Evolutionary conservation across 2,113 vertebrate species (phyloP).

Genomic region (Piprites chloris): DNA sequence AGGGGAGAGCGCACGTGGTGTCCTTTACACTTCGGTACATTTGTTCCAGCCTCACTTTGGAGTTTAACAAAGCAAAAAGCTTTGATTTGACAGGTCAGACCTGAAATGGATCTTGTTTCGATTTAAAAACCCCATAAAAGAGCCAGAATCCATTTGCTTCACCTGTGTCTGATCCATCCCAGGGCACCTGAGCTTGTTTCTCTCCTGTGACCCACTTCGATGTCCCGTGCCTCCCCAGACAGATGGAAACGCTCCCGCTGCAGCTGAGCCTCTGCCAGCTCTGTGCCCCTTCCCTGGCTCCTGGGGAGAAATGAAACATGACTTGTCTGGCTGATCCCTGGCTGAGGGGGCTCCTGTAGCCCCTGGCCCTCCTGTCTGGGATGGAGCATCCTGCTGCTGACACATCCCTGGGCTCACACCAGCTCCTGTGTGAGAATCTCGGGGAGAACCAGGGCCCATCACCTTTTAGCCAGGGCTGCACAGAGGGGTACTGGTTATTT

Average conservation of each 20-base stretch:
- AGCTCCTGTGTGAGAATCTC: fast-evolving
- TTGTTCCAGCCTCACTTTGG: neutral
- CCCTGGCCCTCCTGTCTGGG: neutral
- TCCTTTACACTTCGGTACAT: neutral
- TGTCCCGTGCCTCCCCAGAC: fast-evolving
- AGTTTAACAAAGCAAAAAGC: neutral
- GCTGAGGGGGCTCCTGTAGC: neutral
- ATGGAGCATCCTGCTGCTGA: neutral
- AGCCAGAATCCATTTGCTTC: neutral
- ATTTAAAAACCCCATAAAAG: neutral
- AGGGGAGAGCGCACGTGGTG: neutral
- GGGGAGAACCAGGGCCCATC: neutral
- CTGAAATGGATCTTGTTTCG: neutral
- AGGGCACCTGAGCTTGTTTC: neutral
- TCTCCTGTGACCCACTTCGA: neutral
- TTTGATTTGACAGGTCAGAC: neutral
- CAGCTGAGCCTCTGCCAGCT: fast-evolving
- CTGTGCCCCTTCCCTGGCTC: neutral
- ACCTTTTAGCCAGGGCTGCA: neutral
- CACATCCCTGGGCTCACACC: fast-evolving
- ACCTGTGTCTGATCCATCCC: neutral
- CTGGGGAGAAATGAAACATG: neutral
- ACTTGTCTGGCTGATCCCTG: neutral
- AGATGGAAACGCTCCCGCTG: neutral
- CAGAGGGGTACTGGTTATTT: neutral